Evolutionary conservation across 2,888 invertebrate genomes (phyloP).

Genomic region (Coleophora deauratella): DNA sequence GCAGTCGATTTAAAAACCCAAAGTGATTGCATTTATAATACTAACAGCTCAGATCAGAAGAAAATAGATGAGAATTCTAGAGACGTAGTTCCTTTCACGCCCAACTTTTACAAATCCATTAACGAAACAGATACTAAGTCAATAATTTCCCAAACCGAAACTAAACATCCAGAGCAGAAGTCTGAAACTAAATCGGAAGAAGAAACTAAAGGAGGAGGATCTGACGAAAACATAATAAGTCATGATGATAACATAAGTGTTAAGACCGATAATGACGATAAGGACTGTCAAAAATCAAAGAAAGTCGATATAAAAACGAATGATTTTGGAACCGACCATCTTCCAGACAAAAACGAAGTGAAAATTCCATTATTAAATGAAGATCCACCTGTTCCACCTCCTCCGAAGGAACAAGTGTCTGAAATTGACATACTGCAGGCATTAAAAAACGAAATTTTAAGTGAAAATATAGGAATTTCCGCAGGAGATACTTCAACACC

Average conservation of each 20-base stretch:
- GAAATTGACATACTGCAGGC: conserved; percentile 67
- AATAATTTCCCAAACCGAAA: neutral
- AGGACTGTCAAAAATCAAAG: neutral
- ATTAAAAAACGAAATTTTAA: conserved; percentile 61
- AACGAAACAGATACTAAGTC: conserved; percentile 14
- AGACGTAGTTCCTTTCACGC: conserved; percentile 21
- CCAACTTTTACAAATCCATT: conserved; percentile 50
- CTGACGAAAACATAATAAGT: neutral
- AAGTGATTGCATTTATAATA: too few relatives aligned
- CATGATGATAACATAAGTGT: neutral
- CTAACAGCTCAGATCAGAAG: too few relatives aligned
- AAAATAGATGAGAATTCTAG: too few relatives aligned
- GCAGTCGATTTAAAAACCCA: too few relatives aligned
- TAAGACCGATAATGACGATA: neutral
- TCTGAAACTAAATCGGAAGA: conserved; percentile 7
- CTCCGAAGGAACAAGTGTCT: conserved; percentile 37
- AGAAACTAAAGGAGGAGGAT: neutral
- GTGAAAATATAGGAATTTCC: conserved; percentile 41
- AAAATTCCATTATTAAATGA: conserved; percentile 49
- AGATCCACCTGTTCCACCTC: conserved; percentile 27
- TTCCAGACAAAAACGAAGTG: conserved; percentile 7
- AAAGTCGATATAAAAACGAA: neutral
- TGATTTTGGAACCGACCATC: neutral
- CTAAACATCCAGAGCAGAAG: conserved; percentile 1
- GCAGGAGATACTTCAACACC: conserved; percentile 41